These are phyloP conservation scores for Chrysaora quinquecirrha DNA, from an alignment of 30 jellyfish, hydroid and myxozoan species.

Conservation along the genomic window DNA sequence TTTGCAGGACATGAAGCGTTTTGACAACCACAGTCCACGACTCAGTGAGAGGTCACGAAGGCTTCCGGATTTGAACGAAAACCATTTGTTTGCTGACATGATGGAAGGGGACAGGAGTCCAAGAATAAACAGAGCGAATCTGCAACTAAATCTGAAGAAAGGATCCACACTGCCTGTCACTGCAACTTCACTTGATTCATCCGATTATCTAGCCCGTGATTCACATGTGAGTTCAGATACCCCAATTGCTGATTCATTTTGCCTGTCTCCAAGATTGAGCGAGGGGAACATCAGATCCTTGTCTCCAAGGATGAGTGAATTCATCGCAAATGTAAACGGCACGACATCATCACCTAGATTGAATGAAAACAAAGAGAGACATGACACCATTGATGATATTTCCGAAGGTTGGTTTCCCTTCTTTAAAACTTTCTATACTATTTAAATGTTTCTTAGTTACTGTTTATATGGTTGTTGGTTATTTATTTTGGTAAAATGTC, in stretches of 20 bases:
- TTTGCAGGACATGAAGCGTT: constrained; percentile 59
- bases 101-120: constrained; percentile 42
- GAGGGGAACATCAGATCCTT: not conserved
- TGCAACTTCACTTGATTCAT: not conserved
- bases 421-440: too few species aligned
- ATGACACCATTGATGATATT: constrained; percentile 1
- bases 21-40: constrained; percentile 40
- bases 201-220: not conserved
- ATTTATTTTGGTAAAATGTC: too few species aligned
- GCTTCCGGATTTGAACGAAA: constrained; percentile 37
- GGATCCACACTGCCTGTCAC: constrained; percentile 21
- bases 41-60: constrained; percentile 21
- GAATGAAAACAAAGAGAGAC: constrained; percentile 25
- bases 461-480: too few species aligned
- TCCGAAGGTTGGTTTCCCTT: not conserved
- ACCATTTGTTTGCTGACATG: constrained; percentile 19
- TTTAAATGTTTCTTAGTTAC: too few species aligned
- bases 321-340: not conserved
- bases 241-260: not conserved
- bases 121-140: not conserved
- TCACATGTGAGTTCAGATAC: not conserved
- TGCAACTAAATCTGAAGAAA: constrained; percentile 26
- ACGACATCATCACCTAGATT: constrained; percentile 44
- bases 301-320: not conserved
- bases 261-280: not conserved